phyloP scores from a whole-genome alignment of 2,113 vertebrate species.

The Nansenia antarctica region DNA sequence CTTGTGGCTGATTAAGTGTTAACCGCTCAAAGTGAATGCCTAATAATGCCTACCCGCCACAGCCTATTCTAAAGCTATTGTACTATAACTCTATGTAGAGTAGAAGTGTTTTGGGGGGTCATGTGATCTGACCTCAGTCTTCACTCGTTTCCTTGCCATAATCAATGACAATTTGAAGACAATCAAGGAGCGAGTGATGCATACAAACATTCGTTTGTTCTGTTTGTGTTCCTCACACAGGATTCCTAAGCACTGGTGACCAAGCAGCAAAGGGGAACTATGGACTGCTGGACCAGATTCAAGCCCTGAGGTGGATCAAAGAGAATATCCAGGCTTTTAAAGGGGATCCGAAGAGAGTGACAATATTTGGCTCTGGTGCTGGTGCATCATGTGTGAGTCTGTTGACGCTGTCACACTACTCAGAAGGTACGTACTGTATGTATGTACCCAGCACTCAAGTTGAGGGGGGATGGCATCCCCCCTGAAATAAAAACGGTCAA shows the following conservation, averaged over 20 bases:
- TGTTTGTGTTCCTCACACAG: conserved; percentile 63
- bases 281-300: conserved; percentile 95
- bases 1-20: too few species aligned
- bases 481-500: too few species aligned
- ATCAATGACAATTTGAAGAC: neutral
- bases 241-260: conserved; percentile 95
- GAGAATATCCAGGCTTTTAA: conserved; percentile 95
- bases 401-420: conserved; percentile 94
- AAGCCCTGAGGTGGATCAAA: conserved; percentile 94
- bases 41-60: too few species aligned
- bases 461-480: too few species aligned
- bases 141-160: too few species aligned
- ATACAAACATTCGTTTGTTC: conserved; percentile 4
- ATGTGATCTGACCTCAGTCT: too few species aligned
- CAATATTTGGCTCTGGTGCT: conserved; percentile 95
- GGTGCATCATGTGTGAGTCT: conserved; percentile 96
- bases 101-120: too few species aligned
- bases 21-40: too few species aligned
- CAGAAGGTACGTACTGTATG: conserved; percentile 82
- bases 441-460: neutral
- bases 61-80: too few species aligned
- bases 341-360: conserved; percentile 93
- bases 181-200: neutral
- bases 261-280: conserved; percentile 98
- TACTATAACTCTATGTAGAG: too few species aligned